A percentile compares a stretch with the other conserved stretches of the same genome.
These are phyloP conservation scores for Okamejei kenojei DNA, from an alignment of 2,797 vertebrate species.

Conservation along the genomic window DNA sequence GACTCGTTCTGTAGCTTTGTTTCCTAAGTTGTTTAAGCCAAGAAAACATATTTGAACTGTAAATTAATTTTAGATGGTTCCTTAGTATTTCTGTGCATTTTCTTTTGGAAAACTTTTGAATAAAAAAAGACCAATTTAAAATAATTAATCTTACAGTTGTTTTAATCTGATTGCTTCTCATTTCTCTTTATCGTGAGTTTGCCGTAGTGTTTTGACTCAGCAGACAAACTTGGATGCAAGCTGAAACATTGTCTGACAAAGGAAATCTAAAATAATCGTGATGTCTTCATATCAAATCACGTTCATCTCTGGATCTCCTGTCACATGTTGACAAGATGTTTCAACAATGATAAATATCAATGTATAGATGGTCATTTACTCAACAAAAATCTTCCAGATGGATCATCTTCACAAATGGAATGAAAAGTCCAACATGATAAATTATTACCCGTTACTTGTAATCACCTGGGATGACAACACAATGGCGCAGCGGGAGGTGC, in stretches of 20 bases:
- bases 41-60: conserved; percentile 83
- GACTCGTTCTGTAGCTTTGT: conserved; percentile 77
- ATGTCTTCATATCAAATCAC: background rate
- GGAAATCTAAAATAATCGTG: background rate
- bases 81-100: conserved; percentile 82
- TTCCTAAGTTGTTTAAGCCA: conserved; percentile 85
- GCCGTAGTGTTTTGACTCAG: no score
- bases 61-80: conserved; percentile 85
- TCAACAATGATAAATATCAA: background rate
- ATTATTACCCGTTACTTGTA: background rate
- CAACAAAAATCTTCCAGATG: background rate
- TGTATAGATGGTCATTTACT: background rate
- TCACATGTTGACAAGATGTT: background rate
- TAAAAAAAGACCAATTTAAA: conserved; percentile 72
- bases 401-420: background rate
- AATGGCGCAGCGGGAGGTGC: no score
- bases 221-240: background rate
- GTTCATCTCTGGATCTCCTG: background rate
- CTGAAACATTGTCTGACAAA: background rate
- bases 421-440: background rate
- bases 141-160: conserved; percentile 31
- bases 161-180: conserved; percentile 8
- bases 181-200: background rate
- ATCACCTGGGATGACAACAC: background rate
- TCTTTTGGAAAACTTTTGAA: conserved; percentile 88